Evolutionary conservation across 2,888 invertebrate species (phyloP), one percentile per base, ranked within the genome.

Genomic region (Mythimna pallens): DNA sequence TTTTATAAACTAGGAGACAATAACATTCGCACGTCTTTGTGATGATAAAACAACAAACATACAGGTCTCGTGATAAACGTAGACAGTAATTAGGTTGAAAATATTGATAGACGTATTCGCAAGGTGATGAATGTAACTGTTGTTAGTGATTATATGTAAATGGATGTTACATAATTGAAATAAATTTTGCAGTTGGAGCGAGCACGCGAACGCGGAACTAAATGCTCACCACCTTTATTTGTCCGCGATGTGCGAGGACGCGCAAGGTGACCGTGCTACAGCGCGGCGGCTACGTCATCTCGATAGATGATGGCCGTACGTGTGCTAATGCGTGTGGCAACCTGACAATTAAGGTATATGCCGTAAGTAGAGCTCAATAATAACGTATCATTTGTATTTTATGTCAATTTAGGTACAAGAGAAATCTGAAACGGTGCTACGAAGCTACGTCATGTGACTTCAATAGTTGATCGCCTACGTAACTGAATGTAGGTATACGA

Each of bases 201-300:
- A 88, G 87, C 87, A 84, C 75, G 86, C 84, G 87, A 90, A 94
- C 90, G 91, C 94, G 94, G 95, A 95, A 95, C 92, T 91, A 88
- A 88, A 85, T 80, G 86, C 87, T 89, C 80, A 89, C 89, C 90
- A 94, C 94, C 94, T 95, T 94, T 94, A 93, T 93, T 93, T 92
- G 94, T 91, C 94, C 94, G 94, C 92, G 93, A 93, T 91, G 93
- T 84, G 90, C 90, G 93, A 88, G 93, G 93, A 94, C 94, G 92
- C 83, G 88, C 94, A 95, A 95, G 95, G 96, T 95, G 95, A 95
- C 96, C 94, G 94, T 88, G 84, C 76, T 82, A 81, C 47, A 6
- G 17, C 47, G 47, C 80, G 81, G 77, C 75, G 80, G 80, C 80
- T 81, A 84, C 84, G 82, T 84, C 81, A 75, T 76, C 75, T 76